phyloP scores from a whole-genome alignment of 64 coral and sea anemone species.

The Porites australiensis region DNA sequence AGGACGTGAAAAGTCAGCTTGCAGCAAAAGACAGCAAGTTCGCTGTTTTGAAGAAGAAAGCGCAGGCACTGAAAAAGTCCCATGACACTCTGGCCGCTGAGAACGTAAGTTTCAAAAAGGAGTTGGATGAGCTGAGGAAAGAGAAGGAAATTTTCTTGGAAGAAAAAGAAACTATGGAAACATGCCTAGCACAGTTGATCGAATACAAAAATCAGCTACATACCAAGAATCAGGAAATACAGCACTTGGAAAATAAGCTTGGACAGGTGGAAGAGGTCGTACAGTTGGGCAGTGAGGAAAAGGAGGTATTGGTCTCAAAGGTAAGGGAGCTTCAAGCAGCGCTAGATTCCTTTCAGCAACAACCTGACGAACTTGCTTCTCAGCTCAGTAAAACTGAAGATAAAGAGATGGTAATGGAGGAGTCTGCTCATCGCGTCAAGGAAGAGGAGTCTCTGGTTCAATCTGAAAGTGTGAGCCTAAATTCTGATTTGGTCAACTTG shows the following conservation, averaged over 20 bases:
- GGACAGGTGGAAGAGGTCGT: background rate
- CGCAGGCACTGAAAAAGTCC: conserved; percentile 64
- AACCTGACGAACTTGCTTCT: conserved; percentile 38
- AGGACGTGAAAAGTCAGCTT: conserved; percentile 26
- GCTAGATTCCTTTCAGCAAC: background rate
- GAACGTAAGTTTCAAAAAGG: conserved; percentile 22
- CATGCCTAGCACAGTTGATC: conserved; percentile 21
- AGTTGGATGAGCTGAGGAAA: conserved; percentile 34
- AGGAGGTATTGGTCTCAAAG: background rate
- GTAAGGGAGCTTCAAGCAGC: background rate
- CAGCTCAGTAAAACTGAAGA: conserved; percentile 16
- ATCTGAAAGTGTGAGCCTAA: conserved; percentile 17
- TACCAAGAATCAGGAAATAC: background rate
- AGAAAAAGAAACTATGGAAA: conserved; percentile 39
- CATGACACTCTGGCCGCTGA: conserved; percentile 37
- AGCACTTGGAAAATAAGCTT: background rate
- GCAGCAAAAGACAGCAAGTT: conserved; percentile 41
- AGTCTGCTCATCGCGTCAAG: background rate
- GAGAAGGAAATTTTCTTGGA: conserved; percentile 34
- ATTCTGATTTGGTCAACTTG: background rate
- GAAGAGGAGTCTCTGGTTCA: conserved; percentile 5
- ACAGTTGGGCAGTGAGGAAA: background rate
- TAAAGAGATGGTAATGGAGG: conserved; percentile 4
- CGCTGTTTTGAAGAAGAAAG: conserved; percentile 68
- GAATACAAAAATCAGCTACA: conserved; percentile 15